phyloP scores from a whole-genome alignment of 2,888 invertebrate genomes.

The Acrocera orbiculus region DNA sequence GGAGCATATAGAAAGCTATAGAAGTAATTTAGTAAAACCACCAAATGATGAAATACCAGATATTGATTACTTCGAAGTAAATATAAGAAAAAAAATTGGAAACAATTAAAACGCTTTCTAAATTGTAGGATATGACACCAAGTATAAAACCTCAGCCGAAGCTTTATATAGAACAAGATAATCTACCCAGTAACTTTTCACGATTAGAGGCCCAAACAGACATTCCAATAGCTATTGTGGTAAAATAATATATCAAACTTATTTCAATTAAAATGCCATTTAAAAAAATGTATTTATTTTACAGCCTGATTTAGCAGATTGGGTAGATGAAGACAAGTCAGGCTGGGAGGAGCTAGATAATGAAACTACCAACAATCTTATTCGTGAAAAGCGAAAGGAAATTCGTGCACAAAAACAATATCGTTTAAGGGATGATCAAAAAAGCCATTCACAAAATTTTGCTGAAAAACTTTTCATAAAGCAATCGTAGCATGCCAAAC shows the following conservation, averaged over 20 bases:
- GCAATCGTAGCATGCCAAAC: no score
- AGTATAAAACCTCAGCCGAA: constrained; percentile 41
- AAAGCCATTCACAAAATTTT: neutral
- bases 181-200: constrained; percentile 24
- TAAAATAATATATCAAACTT: constrained; percentile 14
- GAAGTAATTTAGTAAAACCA: constrained; percentile 35
- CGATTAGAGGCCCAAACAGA: constrained; percentile 33
- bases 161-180: constrained; percentile 28
- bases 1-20: constrained; percentile 44
- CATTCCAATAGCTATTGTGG: constrained; percentile 31
- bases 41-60: constrained; percentile 31
- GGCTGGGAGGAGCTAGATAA: constrained; percentile 36
- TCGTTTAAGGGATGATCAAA: neutral
- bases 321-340: constrained; percentile 31
- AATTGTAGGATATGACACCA: constrained; percentile 40
- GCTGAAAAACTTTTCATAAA: constrained; percentile 1
- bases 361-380: constrained; percentile 26
- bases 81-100: neutral
- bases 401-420: constrained; percentile 24
- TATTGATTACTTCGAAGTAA: constrained; percentile 39
- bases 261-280: no score
- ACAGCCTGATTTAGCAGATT: constrained; percentile 36
- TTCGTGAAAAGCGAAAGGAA: constrained; percentile 29
- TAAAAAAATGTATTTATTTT: neutral
- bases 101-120: neutral